Conservation (phyloP, 2,888 invertebrate species). For the Eilema sororculum region DNA sequence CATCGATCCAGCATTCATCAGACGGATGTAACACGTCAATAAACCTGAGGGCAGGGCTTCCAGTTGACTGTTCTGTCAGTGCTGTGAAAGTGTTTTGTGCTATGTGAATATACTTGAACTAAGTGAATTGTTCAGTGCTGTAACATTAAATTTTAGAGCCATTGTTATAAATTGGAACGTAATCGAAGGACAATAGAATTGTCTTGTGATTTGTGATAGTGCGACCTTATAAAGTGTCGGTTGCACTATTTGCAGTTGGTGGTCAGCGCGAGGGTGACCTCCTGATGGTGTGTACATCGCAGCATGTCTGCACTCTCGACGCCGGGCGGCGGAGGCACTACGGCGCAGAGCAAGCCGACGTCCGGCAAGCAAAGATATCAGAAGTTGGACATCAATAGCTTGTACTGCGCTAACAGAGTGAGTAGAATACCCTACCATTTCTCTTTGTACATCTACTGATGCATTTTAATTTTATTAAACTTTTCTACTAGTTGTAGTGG, state of each 20-base stretch:
- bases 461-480: slow-evolving; percentile 8
- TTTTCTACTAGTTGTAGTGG: not conserved
- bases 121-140: slow-evolving; percentile 41
- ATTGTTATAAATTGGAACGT: slow-evolving; percentile 30
- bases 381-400: slow-evolving; percentile 98
- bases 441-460: slow-evolving; percentile 30
- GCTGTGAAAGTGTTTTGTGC: slow-evolving; percentile 78
- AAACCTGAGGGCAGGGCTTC: slow-evolving; percentile 82
- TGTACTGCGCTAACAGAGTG: slow-evolving; percentile 95
- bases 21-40: slow-evolving; percentile 87
- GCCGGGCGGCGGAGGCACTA: slow-evolving; percentile 89
- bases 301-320: slow-evolving; percentile 98
- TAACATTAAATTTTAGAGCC: slow-evolving; percentile 18
- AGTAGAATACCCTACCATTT: slow-evolving; percentile 68
- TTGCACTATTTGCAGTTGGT: slow-evolving; percentile 82
- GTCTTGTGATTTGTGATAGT: slow-evolving; percentile 54
- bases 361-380: slow-evolving; percentile 97
- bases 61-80: slow-evolving; percentile 69
- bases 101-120: slow-evolving; percentile 51
- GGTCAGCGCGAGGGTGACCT: slow-evolving; percentile 83
- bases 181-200: slow-evolving; percentile 61
- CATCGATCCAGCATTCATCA: slow-evolving; percentile 80
- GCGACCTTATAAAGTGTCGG: slow-evolving; percentile 55
- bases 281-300: slow-evolving; percentile 96
- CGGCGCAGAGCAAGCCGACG: slow-evolving; percentile 87